Base-by-base conservation (phyloP, 1,140 invertebrate species). In the Steinernema khuongi region DNA sequence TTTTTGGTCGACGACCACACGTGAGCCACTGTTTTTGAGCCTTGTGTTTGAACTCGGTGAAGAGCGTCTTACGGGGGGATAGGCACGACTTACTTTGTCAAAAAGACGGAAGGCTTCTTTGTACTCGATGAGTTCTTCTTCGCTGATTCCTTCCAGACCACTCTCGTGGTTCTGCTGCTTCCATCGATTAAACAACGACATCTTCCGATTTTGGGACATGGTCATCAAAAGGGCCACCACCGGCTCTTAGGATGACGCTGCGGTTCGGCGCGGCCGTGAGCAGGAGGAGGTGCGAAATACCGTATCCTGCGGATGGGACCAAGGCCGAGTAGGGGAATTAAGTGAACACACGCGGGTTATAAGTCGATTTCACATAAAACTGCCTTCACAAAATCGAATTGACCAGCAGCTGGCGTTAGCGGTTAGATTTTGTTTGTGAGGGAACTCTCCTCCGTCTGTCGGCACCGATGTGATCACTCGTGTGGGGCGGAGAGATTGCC, bases 171-270 rank as follows among this genome's bases (percentile, higher is more conserved):
- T 85, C 28, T 74, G 69, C 28, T 80, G 72, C 22, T 85, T 78
- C 94, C 94, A 97, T 85, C 96, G 94, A 87, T 96, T 96, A 68
- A 97, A 91, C 22, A 92, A 68, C 1, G 76, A 77, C 7, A 77
- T 71, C 19, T 71, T 70, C 17, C 76, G 74, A 26, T 60, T 60
- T 26, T 60, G 50, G 19, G 50, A 14, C 50, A 60, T 60, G 19
- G 14, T 22, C 14, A 22, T 60, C 50, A 60, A n/a, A 7, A 22
- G 50, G 50, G 50, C 11, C 50, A 60, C 50, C n/a, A 41, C n/a
- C n/a, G 36, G 36, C 36, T 11, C 50, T 60, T 26, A 14, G 19
- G 50, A 60, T 11, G n/a, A n/a, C 36, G 36, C 36, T 7, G n/a
- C 7, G 36, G 36, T 41, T 41, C 7, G 7, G 7, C n/a, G 36